These are phyloP conservation scores for Labia minor DNA, from an alignment of 2,888 invertebrate species.

Conservation along the genomic window DNA sequence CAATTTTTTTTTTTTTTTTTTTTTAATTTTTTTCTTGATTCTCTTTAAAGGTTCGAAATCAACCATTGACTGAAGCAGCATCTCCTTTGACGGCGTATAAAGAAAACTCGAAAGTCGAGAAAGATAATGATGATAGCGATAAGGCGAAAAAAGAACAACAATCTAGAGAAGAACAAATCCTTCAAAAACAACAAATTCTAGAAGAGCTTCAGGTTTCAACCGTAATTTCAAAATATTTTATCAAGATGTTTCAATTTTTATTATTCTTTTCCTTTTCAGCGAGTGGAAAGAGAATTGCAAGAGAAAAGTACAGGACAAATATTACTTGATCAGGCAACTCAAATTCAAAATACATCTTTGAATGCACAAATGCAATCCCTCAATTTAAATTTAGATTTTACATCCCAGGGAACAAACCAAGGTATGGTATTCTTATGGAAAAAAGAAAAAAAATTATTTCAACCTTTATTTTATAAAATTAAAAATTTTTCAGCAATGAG, in stretches of 20 bases:
- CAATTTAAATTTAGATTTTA: not conserved
- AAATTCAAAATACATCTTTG: not conserved
- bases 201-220: slow-evolving; percentile 52
- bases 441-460: too few species aligned
- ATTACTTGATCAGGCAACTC: slow-evolving; percentile 29
- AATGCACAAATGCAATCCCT: not conserved
- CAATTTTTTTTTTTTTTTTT: too few species aligned
- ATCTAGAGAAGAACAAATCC: slow-evolving; percentile 47
- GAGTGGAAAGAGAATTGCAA: slow-evolving; percentile 56
- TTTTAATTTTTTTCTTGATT: too few species aligned
- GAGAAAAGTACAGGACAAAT: slow-evolving; percentile 38
- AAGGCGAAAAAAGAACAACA: slow-evolving; percentile 20
- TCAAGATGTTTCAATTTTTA: not conserved
- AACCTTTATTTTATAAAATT: too few species aligned
- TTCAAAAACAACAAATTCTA: slow-evolving; percentile 57
- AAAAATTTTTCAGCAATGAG: not conserved
- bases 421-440: too few species aligned
- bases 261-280: slow-evolving; percentile 42
- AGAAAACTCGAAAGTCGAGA: slow-evolving; percentile 41
- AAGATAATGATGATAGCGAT: slow-evolving; percentile 37
- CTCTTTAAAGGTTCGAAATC: slow-evolving; percentile 36
- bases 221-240: slow-evolving; percentile 15
- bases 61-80: slow-evolving; percentile 34
- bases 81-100: slow-evolving; percentile 32
- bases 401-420: not conserved